Percentiles rank a stretch among this genome's conserved stretches.
These are phyloP conservation scores for Drosophila pseudotalamancana DNA, from an alignment of 2,888 invertebrate species.

Conservation along the genomic window DNA sequence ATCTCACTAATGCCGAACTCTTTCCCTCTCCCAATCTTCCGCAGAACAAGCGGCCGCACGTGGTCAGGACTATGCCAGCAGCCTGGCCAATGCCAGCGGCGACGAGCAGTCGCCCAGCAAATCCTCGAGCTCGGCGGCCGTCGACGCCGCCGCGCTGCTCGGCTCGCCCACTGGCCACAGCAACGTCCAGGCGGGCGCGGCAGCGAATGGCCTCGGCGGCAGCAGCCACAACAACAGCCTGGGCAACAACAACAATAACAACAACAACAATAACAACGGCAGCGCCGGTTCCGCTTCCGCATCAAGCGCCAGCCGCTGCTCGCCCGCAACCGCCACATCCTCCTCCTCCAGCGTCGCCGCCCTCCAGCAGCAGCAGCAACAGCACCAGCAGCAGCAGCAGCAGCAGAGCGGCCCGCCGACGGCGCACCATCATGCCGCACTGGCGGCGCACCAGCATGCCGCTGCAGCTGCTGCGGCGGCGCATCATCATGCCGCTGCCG, in stretches of 20 bases:
- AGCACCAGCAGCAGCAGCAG: conserved; percentile 37
- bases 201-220: conserved; percentile 15
- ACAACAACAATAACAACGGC: conserved; percentile 11
- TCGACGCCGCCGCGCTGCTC: conserved; percentile 48
- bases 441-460: conserved; percentile 73
- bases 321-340: conserved; percentile 62
- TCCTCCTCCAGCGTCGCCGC: conserved; percentile 61
- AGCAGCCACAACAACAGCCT: conserved; percentile 6
- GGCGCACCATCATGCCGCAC: conserved; percentile 63
- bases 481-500: conserved; percentile 72
- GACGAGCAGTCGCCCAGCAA: conserved; percentile 81
- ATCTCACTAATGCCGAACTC: not conserved
- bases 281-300: conserved; percentile 2
- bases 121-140: conserved; percentile 1
- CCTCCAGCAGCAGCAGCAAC: conserved; percentile 7
- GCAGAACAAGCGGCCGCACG: conserved; percentile 79
- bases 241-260: not conserved
- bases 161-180: conserved; percentile 47
- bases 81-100: conserved; percentile 68
- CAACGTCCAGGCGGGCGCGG: conserved; percentile 50
- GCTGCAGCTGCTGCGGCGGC: conserved; percentile 73
- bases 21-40: not conserved
- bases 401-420: conserved; percentile 42
- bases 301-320: conserved; percentile 33
- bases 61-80: conserved; percentile 77